phyloP scores from a whole-genome alignment of 2,888 invertebrate genomes.

The Eupithecia insigniata region DNA sequence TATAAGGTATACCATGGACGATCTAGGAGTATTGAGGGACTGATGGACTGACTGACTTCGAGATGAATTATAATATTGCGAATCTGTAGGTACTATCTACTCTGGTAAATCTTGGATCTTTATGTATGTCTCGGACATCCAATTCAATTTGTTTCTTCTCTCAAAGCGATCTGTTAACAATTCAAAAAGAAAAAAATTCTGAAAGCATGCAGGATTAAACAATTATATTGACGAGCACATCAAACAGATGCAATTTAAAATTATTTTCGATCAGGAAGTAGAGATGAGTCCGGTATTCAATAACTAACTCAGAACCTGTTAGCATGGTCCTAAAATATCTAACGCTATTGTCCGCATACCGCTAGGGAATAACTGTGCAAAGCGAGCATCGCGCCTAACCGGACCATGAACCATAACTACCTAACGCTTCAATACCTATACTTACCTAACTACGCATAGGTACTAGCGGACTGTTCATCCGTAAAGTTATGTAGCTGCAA shows the following conservation, averaged over 20 bases:
- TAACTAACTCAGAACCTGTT: too few species aligned
- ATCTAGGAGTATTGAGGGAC: background rate
- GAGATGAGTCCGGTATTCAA: too few species aligned
- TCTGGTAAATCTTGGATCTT: background rate
- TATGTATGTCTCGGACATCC: background rate
- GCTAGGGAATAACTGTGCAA: too few species aligned
- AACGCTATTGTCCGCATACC: too few species aligned
- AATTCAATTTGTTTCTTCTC: background rate
- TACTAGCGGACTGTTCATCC: too few species aligned
- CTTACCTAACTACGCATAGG: too few species aligned
- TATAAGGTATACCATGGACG: too few species aligned
- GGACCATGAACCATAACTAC: too few species aligned
- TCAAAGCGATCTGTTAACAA: background rate
- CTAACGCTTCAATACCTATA: too few species aligned
- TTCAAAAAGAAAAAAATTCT: constrained; percentile 7
- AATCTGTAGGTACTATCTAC: background rate
- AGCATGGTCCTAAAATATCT: too few species aligned
- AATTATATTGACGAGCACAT: constrained; percentile 33
- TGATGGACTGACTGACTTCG: background rate
- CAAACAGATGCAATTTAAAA: constrained; percentile 38
- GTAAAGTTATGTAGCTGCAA: too few species aligned
- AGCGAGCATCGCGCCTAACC: too few species aligned
- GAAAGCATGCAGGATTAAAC: constrained; percentile 23
- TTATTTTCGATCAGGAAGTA: constrained; percentile 41
- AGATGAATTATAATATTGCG: background rate